phyloP scores from a whole-genome alignment of 2,888 invertebrate species.

The Noctua comes region DNA sequence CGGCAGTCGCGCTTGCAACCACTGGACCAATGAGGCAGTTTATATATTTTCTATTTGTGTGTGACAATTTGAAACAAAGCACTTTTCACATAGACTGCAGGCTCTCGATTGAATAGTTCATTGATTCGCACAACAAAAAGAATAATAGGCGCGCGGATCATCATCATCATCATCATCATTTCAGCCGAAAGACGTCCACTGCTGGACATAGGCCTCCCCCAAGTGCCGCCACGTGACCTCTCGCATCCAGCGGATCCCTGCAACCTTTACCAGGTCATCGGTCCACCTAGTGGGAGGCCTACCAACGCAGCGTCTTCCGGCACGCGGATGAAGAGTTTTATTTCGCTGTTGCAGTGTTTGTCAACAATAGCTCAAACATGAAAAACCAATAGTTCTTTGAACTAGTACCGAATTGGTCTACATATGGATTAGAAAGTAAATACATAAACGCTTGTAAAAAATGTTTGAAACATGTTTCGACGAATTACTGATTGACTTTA shows the following conservation, averaged over 20 bases:
- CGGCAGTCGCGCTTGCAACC: no score
- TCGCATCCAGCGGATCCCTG: no score
- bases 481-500: neutral
- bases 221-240: no score
- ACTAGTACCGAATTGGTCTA: conserved; percentile 10
- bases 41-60: conserved; percentile 5
- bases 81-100: neutral
- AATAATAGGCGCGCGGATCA: no score
- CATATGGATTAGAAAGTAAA: conserved; percentile 9
- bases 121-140: conserved; percentile 24
- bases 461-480: neutral
- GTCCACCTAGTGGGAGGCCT: no score
- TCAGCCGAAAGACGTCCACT: no score
- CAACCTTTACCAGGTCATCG: no score
- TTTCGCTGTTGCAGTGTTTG: conserved; percentile 24
- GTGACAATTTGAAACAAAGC: conserved; percentile 33
- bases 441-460: neutral
- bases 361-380: conserved; percentile 29
- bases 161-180: no score
- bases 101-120: conserved; percentile 36
- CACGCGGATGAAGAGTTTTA: conserved; percentile 24
- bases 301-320: no score
- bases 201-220: no score
- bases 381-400: conserved; percentile 36
- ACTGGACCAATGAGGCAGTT: no score